Base-by-base conservation (phyloP, 2,113 vertebrate genomes). In the Istiophorus platypterus region DNA sequence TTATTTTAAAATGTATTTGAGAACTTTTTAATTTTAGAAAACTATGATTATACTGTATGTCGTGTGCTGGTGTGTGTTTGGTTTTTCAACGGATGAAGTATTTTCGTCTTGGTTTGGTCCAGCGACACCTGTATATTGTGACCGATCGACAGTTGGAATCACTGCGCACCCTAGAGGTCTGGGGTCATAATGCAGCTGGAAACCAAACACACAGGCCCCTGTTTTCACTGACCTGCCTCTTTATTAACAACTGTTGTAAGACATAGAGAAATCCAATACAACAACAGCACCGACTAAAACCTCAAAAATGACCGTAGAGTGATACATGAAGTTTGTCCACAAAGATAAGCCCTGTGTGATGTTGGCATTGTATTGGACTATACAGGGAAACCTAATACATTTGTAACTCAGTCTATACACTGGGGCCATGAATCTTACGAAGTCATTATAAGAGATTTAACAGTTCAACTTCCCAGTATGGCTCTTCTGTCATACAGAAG, bases 301-400 rank as follows among this genome's bases (percentile, higher is more conserved):
- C 18, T 47, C 5, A 56, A 45, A 34, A 45, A 3, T 56, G 52
- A 58, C 17, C 11, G 12, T 13, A 81, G 17, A 49, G 17, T 49
- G 45, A 49, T 49, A 7, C 45, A 49, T 24, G 52, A 56, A 54
- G 49, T 51, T 29, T 22, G 37, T 68, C 56, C 37, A 24, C 26
- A 29, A 73, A 61, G 15, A 72, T 63, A 69, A 14, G 11, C 74
- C 45, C 62, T 29, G 56, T 54, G 22, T n/a, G 10, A 1, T 56
- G 5, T 56, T 56, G 24, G 12, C n/a, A 56, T 26, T 52, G 22
- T 18, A 52, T 52, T n/a, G n/a, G 51, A 52, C 51, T 11, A 17
- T 22, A n/a, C 20, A 22, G 20, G 20, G 22, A 8, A 13, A 26
- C 11, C 41, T 13, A 39, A 39, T 49, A 49, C 45, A 18, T 18